Evolutionary conservation across 2,888 invertebrate genomes (phyloP), one percentile per base, ranked within the genome.

Genomic region (Theretra japonica): DNA sequence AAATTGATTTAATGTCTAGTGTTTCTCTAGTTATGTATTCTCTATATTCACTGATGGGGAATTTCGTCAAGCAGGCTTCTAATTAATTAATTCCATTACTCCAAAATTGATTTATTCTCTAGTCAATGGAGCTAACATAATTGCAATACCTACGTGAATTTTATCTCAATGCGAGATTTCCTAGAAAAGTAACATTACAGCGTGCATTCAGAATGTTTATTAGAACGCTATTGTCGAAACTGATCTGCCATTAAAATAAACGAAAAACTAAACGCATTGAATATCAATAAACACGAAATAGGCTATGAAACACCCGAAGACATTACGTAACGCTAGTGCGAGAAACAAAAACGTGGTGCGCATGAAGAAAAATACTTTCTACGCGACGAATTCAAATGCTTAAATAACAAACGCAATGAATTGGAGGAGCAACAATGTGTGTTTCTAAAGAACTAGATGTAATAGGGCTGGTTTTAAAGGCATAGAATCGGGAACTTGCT

Each of bases 331-430:
- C 23, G 41, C 41, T 65, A 65, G 65, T 65, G 65, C 65, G 65
- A 65, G 65, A 48, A 65, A 65, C 41, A 65, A 65, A 65, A 48
- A 65, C 65, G 65, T 48, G 65, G 48, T 23, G 23, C 65, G 65
- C 21, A 65, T 65, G 25, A 65, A 48, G 41, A 65, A 41, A 65
- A 65, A 41, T 11, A 65, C 65, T 65, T 65, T 65, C 65, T 65
- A 65, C 23, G 23, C 65, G 41, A 65, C 65, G 15, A 48, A 23
- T 65, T 65, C 65, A 48, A 65, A 65, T 65, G 23, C 23, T 65
- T 65, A 65, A 77, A 41, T n/a, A 65, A 53, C 50, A 65, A 65
- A 65, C 23, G 65, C 41, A 60, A 59, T 30, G 7, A n/a, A 6
- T 25, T 48, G 48, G 15, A 65, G 15, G 17, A 41, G 62, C 2